Evolutionary conservation across 2,797 vertebrate genomes (phyloP), one percentile per base, ranked within the genome.

Genomic region (Anableps anableps): DNA sequence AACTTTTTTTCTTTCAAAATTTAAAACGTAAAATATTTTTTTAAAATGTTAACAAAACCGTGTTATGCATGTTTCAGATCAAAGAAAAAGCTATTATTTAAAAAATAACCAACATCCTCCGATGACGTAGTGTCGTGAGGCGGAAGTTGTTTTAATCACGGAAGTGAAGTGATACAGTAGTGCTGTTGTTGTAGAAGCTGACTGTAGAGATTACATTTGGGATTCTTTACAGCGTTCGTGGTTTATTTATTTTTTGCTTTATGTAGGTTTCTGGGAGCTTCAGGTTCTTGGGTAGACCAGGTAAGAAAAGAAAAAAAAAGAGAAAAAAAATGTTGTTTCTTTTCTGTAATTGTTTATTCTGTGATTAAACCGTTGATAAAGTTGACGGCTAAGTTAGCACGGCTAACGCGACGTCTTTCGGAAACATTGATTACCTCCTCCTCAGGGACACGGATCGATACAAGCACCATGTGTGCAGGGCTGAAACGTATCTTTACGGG

Each of bases 121-220:
- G 66, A 41, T 53, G 62, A 43, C 86, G 86, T 73, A 14, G 36
- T 10, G 19, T 17, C 80, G 66, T 79, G 41, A 75, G 70, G 72
- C 89, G 89, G 90, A 93, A 91, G 88, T 92, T 51, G 83, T 71
- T 81, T 23, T 86, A 80, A 89, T 90, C 88, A 90, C 94, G 94
- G 93, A 95, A 95, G 92, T 91, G 79, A 38, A 31, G 50, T 7
- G 86, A 81, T 8, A 70, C 38, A 70, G 66, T 43, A 14, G 66
- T 68, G 73, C 71, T 74, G 83, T 47, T 74, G 74, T 72, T 29
- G 78, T 51, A 58, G 81, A 75, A 77, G 86, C 85, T 77, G 47
- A 41, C 34, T 71, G 70, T 72, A 77, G 73, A 73, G 4, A 31
- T 16, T 60, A 50, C 45, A 0, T 41, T 36, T 47, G 2, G 29